These are phyloP conservation scores for Anolis apletophallus DNA, from an alignment of 2,797 vertebrate genomes.

Conservation along the genomic window DNA sequence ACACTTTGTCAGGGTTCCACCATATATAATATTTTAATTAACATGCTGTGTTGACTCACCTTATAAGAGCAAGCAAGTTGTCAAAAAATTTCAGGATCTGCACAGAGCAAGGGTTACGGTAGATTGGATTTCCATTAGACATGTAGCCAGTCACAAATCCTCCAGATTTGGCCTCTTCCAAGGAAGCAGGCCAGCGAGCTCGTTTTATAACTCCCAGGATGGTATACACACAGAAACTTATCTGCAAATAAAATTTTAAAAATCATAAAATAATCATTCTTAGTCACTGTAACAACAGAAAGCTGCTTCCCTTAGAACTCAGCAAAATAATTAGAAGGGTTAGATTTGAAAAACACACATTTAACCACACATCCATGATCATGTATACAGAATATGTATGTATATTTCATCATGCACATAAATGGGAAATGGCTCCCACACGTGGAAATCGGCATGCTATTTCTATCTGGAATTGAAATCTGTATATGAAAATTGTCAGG, in stretches of 20 bases:
- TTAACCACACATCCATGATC: not conserved
- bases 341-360: not conserved
- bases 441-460: not conserved
- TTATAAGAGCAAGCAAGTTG: constrained; percentile 91
- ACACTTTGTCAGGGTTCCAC: constrained; percentile 47
- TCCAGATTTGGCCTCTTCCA: constrained; percentile 91
- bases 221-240: constrained; percentile 91
- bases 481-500: no score
- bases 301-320: not conserved
- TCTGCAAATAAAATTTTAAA: constrained; percentile 75
- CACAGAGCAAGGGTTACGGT: constrained; percentile 90
- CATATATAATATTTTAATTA: not conserved
- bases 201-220: constrained; percentile 92
- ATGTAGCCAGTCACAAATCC: constrained; percentile 89
- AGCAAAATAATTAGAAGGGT: constrained; percentile 12
- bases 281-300: no score
- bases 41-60: constrained; percentile 78
- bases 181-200: constrained; percentile 88
- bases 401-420: not conserved
- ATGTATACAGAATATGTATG: not conserved
- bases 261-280: no score
- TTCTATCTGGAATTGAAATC: not conserved
- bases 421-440: not conserved
- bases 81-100: constrained; percentile 90
- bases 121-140: constrained; percentile 85